Conservation (phyloP, 1,140 invertebrate genomes). For the Augochlora pura region DNA sequence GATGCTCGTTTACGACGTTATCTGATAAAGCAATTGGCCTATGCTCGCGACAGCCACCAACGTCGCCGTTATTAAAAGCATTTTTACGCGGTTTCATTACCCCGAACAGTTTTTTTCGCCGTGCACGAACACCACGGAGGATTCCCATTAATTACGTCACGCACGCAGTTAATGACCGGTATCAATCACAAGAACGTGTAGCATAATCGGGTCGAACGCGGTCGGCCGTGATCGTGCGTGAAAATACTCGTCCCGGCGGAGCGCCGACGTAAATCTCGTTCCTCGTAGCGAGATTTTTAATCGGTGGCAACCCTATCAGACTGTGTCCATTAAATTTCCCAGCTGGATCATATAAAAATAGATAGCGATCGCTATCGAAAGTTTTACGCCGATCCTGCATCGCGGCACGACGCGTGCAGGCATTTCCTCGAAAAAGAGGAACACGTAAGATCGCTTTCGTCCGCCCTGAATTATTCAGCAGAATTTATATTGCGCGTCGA, state of each 20-base stretch:
- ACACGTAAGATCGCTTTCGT: not conserved
- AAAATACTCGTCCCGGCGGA: slow-evolving; percentile 52
- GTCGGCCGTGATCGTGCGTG: slow-evolving; percentile 46
- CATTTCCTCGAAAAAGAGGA: not conserved
- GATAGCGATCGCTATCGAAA: not conserved
- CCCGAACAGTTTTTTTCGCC: slow-evolving; percentile 4
- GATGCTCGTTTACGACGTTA: not conserved
- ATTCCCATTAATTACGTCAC: slow-evolving; percentile 40
- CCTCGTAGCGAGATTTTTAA: slow-evolving; percentile 46
- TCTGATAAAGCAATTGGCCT: not conserved
- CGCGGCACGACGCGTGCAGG: not conserved
- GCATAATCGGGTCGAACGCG: slow-evolving; percentile 40
- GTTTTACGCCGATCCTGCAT: not conserved
- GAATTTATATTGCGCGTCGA: too few species aligned
- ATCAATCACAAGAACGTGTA: slow-evolving; percentile 45
- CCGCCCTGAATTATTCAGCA: too few species aligned
- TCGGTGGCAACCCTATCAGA: slow-evolving; percentile 29
- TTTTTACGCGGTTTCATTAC: slow-evolving; percentile 13
- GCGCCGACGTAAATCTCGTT: slow-evolving; percentile 35
- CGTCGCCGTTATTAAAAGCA: slow-evolving; percentile 13
- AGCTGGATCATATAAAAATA: not conserved
- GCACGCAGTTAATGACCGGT: slow-evolving; percentile 40
- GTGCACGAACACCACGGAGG: slow-evolving; percentile 7
- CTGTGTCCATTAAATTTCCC: slow-evolving; percentile 48
- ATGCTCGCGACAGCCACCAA: not conserved